These are phyloP conservation scores for Acanthornis magna DNA, from an alignment of 2,797 vertebrate genomes.

Conservation along the genomic window DNA sequence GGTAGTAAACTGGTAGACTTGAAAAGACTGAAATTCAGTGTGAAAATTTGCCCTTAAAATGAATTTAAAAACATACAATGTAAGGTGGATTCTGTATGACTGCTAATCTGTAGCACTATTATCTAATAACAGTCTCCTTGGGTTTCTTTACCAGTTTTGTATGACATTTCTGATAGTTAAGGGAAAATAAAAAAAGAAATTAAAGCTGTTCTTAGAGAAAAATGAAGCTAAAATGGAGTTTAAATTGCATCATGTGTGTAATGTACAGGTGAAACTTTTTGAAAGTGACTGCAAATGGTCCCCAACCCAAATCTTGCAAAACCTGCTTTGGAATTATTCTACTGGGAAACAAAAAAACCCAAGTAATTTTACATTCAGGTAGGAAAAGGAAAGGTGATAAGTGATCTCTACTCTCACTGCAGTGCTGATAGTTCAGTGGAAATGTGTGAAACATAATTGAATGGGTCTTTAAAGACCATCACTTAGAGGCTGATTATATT, in stretches of 20 bases:
- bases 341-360: neutral
- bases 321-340: neutral
- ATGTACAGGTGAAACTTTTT: neutral
- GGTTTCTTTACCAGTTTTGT: neutral
- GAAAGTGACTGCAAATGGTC: constrained; percentile 3
- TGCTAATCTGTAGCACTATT: neutral
- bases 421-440: neutral
- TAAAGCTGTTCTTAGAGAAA: neutral
- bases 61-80: neutral
- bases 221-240: neutral
- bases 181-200: constrained; percentile 29
- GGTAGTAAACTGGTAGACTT: neutral
- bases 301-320: neutral
- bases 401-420: neutral
- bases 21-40: neutral
- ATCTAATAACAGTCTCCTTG: constrained; percentile 16
- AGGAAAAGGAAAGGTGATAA: constrained; percentile 10
- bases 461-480: neutral
- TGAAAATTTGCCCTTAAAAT: neutral
- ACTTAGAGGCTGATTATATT: neutral
- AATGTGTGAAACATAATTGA: constrained; percentile 1
- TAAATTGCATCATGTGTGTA: neutral
- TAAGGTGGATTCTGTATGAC: neutral
- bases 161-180: constrained; percentile 37
- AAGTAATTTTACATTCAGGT: neutral